Base-by-base conservation (phyloP, 1,140 invertebrate species). In the Trichonephila clavipes region DNA sequence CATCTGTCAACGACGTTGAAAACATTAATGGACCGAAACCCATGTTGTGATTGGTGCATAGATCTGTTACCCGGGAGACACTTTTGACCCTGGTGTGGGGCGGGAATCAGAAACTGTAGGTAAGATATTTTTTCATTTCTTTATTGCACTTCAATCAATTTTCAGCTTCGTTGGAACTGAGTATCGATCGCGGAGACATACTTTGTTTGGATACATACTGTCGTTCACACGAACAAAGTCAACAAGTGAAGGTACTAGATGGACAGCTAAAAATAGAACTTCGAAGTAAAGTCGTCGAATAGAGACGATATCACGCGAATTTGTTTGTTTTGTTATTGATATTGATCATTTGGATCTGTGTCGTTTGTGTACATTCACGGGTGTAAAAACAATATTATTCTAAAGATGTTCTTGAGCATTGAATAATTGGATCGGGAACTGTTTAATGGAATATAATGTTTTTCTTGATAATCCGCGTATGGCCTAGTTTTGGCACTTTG, bases 1-100 rank as follows among this genome's bases (percentile, higher is more conserved):
- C 40, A 16, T 18, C 19, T n/a, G 28, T n/a, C 59, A 88, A 64
- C 61, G 21, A 7, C 21, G 51, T 77, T 77, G 72, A 77, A 77
- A 40, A 5, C 16, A 24, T 77, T 77, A 77, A 77, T 40, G 72
- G 34, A 77, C 28, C 16, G 4, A 14, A 8, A 34, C 18, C 14
- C 72, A 77, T 90, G 89, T 82, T 90, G 59, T 81, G 69, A 62
- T 82, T 82, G 44, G 58, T 44, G 64, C 16, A 62, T 24, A 34
- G 89, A 89, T 89, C 89, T 90, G 89, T 90, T 90, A 90, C 89
- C 89, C 51, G 58, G 89, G 89, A 82, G 89, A 90, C 72, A 90
- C 77, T 40, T 89, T 62, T 86, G 58, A 86, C 58, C 14, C 77
- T 24, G 19, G 5, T 44, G 34, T 28, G 24, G 59, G 28, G 16